Conservation (phyloP, 2,797 vertebrate species). For the Dipus sagitta region DNA sequence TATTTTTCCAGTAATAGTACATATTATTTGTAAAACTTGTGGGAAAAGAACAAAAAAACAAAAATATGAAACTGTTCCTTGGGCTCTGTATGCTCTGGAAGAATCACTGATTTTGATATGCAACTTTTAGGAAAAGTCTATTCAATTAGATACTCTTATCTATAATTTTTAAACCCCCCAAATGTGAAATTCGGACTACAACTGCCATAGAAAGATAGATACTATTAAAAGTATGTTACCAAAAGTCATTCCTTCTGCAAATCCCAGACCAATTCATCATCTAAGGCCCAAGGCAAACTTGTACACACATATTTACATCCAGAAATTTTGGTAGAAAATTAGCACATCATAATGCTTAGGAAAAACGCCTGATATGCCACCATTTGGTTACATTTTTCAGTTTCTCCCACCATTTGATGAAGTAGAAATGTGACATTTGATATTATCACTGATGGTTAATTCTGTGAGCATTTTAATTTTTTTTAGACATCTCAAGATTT, state of each 20-base stretch:
- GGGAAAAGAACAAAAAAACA: not conserved
- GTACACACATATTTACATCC: slow-evolving; percentile 8
- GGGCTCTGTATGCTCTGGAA: slow-evolving; percentile 33
- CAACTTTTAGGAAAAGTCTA: slow-evolving; percentile 1
- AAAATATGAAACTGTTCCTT: slow-evolving; percentile 1
- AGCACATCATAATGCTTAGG: slow-evolving; percentile 26
- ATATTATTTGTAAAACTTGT: slow-evolving; percentile 32
- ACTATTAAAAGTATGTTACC: slow-evolving; percentile 51
- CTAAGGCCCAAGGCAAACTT: slow-evolving; percentile 47
- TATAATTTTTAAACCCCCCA: not conserved
- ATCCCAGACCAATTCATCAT: slow-evolving; percentile 44
- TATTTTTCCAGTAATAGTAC: slow-evolving; percentile 28
- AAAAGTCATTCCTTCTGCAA: slow-evolving; percentile 37
- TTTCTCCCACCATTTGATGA: slow-evolving; percentile 62
- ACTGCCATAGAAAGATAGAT: slow-evolving; percentile 36
- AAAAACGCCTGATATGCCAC: not conserved
- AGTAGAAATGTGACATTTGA: slow-evolving; percentile 82
- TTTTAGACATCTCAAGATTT: slow-evolving; percentile 77
- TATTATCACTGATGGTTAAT: slow-evolving; percentile 73
- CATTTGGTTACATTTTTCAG: slow-evolving; percentile 67
- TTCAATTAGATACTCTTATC: slow-evolving; percentile 27
- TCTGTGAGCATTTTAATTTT: slow-evolving; percentile 79
- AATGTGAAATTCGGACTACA: slow-evolving; percentile 20
- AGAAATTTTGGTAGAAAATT: slow-evolving; percentile 58
- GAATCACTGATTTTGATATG: slow-evolving; percentile 26